Evolutionary conservation across 2,888 invertebrate genomes (phyloP).

Genomic region (Pimpla rufipes): DNA sequence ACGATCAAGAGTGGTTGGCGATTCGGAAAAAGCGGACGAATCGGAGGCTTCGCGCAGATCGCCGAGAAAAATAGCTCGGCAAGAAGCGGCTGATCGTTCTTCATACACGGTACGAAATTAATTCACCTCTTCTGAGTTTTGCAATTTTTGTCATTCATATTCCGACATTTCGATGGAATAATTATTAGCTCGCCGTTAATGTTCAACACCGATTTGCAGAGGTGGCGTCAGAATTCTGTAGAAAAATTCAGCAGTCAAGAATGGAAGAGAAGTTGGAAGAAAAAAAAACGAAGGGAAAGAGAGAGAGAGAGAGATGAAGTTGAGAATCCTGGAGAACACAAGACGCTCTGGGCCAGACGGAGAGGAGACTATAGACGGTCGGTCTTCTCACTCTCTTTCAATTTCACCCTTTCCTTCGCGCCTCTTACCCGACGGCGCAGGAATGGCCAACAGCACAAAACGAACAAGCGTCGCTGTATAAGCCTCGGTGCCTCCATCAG

Average conservation of each 20-base stretch:
- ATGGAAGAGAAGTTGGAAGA: slow-evolving; percentile 17
- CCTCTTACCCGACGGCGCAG: slow-evolving; percentile 20
- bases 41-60: no score
- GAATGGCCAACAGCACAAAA: slow-evolving; percentile 75
- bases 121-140: no score
- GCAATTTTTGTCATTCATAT: no score
- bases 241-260: slow-evolving; percentile 18
- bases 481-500: slow-evolving; percentile 85
- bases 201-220: no score
- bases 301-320: slow-evolving; percentile 39
- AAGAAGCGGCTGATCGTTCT: no score
- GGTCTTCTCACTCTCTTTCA: slow-evolving; percentile 22
- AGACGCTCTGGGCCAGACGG: slow-evolving; percentile 4
- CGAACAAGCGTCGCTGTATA: slow-evolving; percentile 81
- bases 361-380: slow-evolving; percentile 9
- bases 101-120: no score
- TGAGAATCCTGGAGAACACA: slow-evolving; percentile 42
- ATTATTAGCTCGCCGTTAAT: no score
- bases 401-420: slow-evolving; percentile 12
- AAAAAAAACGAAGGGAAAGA: slow-evolving; percentile 15
- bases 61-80: no score
- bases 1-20: not conserved
- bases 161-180: no score
- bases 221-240: no score
- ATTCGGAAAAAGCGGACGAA: not conserved